Conservation (phyloP, 1,140 invertebrate species). For the Lepidostoma basale region DNA sequence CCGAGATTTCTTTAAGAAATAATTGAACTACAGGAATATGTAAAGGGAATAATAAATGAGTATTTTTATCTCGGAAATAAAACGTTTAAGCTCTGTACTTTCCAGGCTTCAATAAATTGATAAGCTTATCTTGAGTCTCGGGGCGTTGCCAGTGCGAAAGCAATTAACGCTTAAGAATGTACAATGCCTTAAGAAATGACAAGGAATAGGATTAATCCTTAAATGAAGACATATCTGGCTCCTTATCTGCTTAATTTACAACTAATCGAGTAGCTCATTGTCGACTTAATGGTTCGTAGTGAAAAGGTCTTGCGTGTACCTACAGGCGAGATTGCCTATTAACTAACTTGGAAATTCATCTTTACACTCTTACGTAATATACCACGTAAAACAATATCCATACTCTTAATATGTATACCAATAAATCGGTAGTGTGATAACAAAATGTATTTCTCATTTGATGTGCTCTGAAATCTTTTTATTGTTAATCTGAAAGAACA, state of each 20-base stretch:
- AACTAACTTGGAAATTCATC: too few relatives aligned
- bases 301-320: not conserved
- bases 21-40: not conserved
- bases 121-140: not conserved
- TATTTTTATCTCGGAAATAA: not conserved
- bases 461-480: too few relatives aligned
- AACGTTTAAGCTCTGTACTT: not conserved
- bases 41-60: not conserved
- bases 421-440: too few relatives aligned
- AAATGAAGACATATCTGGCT: slow-evolving; percentile 2
- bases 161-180: slow-evolving; percentile 7
- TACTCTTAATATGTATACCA: too few relatives aligned
- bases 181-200: slow-evolving; percentile 4
- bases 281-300: not conserved
- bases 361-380: too few relatives aligned
- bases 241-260: slow-evolving; percentile 12
- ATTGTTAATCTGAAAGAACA: too few relatives aligned
- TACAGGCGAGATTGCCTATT: not conserved
- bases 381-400: too few relatives aligned
- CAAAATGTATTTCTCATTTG: too few relatives aligned
- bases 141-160: not conserved
- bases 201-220: not conserved
- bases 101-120: not conserved
- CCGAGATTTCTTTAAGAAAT: not conserved
- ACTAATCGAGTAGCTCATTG: slow-evolving; percentile 8